Base-by-base conservation (phyloP, 2,113 vertebrate species). In the Acrocephalus arundinaceus region DNA sequence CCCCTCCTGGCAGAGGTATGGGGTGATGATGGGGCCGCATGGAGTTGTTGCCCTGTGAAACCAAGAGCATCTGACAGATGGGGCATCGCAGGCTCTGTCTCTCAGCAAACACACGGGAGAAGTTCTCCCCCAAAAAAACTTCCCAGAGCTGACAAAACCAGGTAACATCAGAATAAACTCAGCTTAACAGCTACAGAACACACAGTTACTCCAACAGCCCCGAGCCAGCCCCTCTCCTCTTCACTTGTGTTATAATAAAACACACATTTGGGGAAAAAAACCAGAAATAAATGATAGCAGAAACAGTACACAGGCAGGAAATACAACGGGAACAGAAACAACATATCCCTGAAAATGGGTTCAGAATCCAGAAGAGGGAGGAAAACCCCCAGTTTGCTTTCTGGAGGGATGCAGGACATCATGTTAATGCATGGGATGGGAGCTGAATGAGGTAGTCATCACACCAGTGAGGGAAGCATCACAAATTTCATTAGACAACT, bases 361-460 rank as follows among this genome's bases (percentile, higher is more conserved):
- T 85, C 67, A 71, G 39, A 71, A 72, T 75, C 57, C 75, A 93
- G 89, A 71, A 85, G 8, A 54, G 66, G 45, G 48, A 59, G 28
- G 74, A 73, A 55, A 55, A 5, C 45, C n/a, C 85, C 91, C 35
- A 1, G 55, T 66, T 94, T 25, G 18, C 78, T 88, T 89, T 92
- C 85, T 23, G 15, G 76, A 93, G 74, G 87, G 82, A 93, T 79
- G 95, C 83, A 91, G 91, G 73, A 93, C 91, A 85, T 71, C 67
- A 77, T 4, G 41, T 41, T 78, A 96, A 70, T 9, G 4, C 1
- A 3, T 67, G 81, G 74, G 86, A 92, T 75, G 65, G 57, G 85
- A 94, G 94, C 95, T 97, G 92, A 85, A 97, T 97, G 97, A 98
- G 98, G 97, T 97, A 97, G 97, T 97, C 94, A 57, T 95, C 89